phyloP scores from a whole-genome alignment of 1,140 invertebrate genomes.

The Carposina sasakii region DNA sequence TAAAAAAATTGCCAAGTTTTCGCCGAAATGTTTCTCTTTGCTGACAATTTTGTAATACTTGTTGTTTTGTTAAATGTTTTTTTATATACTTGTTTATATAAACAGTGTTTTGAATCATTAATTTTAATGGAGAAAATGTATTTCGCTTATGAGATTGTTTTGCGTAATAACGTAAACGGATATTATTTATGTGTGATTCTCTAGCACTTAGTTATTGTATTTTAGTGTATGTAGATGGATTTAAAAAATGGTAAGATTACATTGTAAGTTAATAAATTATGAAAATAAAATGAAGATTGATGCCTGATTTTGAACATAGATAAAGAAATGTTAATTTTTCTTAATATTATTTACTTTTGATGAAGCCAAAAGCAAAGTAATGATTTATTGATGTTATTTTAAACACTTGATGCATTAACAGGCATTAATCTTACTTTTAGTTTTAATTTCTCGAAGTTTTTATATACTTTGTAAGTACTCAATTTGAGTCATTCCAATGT shows the following conservation, averaged over 20 bases:
- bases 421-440: slow-evolving; percentile 26
- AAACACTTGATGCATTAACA: slow-evolving; percentile 18
- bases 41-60: slow-evolving; percentile 24
- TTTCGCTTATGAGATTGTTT: slow-evolving; percentile 60
- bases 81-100: slow-evolving; percentile 58
- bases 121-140: slow-evolving; percentile 38
- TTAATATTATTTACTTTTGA: too few species aligned
- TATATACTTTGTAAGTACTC: too few species aligned
- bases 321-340: not conserved
- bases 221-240: slow-evolving; percentile 41
- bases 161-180: slow-evolving; percentile 45
- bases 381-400: slow-evolving; percentile 26
- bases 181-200: slow-evolving; percentile 70
- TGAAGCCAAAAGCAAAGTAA: too few species aligned
- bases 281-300: slow-evolving; percentile 28
- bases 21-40: slow-evolving; percentile 6
- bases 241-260: slow-evolving; percentile 26
- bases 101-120: slow-evolving; percentile 44
- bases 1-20: too few species aligned
- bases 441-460: too few species aligned
- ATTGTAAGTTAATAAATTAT: not conserved
- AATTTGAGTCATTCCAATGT: slow-evolving; percentile 51
- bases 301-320: slow-evolving; percentile 17
- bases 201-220: slow-evolving; percentile 45
- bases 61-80: slow-evolving; percentile 63